Conservation (phyloP, 1,140 invertebrate species). For the Caenorhabditis brenneri region DNA sequence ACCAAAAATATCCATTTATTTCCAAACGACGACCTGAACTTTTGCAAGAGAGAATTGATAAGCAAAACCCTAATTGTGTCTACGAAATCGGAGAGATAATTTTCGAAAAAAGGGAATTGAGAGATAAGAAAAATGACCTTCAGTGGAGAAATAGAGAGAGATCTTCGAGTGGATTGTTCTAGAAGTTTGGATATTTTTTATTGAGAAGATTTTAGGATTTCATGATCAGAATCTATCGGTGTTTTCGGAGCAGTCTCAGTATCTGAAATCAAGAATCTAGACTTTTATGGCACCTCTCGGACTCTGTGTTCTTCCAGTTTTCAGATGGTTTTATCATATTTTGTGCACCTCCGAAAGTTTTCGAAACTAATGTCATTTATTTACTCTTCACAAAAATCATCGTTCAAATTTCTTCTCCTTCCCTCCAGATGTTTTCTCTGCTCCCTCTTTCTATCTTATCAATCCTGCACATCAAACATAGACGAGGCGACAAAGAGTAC, state of each 20-base stretch:
- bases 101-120: background rate
- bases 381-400: too few species aligned
- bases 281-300: too few species aligned
- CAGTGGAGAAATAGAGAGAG: background rate
- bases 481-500: background rate
- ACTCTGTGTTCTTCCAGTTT: too few species aligned
- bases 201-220: too few species aligned
- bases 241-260: too few species aligned
- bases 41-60: background rate
- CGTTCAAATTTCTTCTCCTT: too few species aligned
- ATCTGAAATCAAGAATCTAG: too few species aligned
- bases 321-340: too few species aligned
- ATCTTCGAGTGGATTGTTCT: background rate
- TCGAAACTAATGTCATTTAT: too few species aligned
- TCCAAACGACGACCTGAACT: too few species aligned
- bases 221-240: too few species aligned
- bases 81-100: background rate
- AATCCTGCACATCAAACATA: slow-evolving; percentile 14
- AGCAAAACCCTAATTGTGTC: slow-evolving; percentile 12
- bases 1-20: too few species aligned
- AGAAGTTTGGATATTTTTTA: background rate
- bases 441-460: background rate
- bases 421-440: background rate
- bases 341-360: background rate
- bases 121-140: background rate